These are phyloP conservation scores for Miltochrista miniata DNA, from an alignment of 2,888 invertebrate genomes.

Conservation along the genomic window DNA sequence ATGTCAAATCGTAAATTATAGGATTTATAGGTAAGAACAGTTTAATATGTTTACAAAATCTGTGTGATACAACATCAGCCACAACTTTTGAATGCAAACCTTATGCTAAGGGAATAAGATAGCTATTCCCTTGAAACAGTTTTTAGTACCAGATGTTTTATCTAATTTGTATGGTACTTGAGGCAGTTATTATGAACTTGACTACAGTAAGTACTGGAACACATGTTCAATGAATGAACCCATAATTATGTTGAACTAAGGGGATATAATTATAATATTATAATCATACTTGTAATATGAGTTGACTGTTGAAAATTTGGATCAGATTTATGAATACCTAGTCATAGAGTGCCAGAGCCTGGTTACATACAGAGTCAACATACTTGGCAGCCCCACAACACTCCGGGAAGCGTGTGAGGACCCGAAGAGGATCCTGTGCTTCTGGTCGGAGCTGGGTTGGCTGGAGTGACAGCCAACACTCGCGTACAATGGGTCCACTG, in stretches of 20 bases:
- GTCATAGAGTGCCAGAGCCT: too few species aligned
- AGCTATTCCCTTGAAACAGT: conserved; percentile 3
- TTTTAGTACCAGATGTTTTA: conserved; percentile 26
- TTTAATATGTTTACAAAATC: conserved; percentile 21
- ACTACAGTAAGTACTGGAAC: neutral
- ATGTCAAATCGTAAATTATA: neutral
- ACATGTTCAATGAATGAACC: neutral
- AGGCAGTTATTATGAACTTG: conserved; percentile 20
- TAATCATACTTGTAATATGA: too few species aligned
- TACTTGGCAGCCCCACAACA: too few species aligned
- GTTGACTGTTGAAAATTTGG: too few species aligned
- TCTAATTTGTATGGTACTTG: conserved; percentile 16
- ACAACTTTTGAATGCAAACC: neutral
- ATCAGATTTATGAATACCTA: too few species aligned
- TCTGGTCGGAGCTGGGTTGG: too few species aligned
- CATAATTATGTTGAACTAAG: neutral
- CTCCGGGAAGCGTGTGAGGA: too few species aligned
- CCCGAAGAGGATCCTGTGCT: too few species aligned
- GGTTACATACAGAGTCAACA: too few species aligned
- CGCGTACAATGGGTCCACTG: too few species aligned
- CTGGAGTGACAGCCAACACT: too few species aligned
- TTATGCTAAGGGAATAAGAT: neutral
- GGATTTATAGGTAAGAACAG: neutral
- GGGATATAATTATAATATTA: too few species aligned
- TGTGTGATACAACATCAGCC: neutral